Conservation (phyloP, 1,140 invertebrate species). For the Lethocerus indicus region DNA sequence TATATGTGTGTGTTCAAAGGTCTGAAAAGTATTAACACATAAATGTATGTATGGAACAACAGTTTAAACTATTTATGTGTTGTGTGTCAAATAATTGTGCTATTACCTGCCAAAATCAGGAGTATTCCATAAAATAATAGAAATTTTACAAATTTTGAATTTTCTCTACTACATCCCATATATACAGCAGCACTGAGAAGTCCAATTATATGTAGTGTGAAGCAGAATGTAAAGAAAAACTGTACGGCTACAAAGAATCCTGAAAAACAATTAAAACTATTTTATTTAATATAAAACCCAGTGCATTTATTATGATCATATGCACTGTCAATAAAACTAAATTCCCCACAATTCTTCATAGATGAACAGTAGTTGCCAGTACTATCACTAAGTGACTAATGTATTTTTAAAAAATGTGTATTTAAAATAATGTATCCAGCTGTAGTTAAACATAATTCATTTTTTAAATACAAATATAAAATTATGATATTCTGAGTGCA, state of each 20-base stretch:
- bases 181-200: constrained; percentile 53
- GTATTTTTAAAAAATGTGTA: no score
- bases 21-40: not conserved
- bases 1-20: not conserved
- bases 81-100: not conserved
- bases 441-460: no score
- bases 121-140: constrained; percentile 52
- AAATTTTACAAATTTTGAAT: constrained; percentile 56
- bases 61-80: not conserved
- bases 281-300: no score
- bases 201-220: constrained; percentile 57
- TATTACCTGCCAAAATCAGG: constrained; percentile 42
- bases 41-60: not conserved
- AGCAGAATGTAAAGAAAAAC: constrained; percentile 75
- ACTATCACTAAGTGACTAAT: no score
- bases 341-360: no score
- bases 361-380: no score
- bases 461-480: no score
- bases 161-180: constrained; percentile 54
- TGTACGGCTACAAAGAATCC: constrained; percentile 87
- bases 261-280: constrained; percentile 23
- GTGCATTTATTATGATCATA: no score
- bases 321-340: no score
- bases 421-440: no score
- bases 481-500: no score